Evolutionary conservation across 2,113 vertebrate species (phyloP).

Genomic region (Tinamus guttatus): DNA sequence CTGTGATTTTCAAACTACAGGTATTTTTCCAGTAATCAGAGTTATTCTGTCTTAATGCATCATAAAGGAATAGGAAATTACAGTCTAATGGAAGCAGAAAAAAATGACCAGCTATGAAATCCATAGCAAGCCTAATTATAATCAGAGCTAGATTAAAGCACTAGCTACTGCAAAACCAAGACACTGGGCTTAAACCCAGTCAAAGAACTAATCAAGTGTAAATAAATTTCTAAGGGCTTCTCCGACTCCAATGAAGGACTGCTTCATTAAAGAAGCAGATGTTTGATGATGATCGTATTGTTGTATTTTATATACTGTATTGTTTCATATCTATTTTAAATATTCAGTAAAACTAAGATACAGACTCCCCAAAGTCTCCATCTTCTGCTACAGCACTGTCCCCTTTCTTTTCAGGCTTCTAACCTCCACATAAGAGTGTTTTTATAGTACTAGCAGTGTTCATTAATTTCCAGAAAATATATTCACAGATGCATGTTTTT

Average conservation of each 20-base stretch:
- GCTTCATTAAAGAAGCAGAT: not conserved
- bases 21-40: conserved; percentile 38
- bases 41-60: not conserved
- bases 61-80: not conserved
- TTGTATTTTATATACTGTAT: not conserved
- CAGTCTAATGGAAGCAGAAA: not conserved
- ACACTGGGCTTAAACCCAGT: not conserved
- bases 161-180: not conserved
- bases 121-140: not conserved
- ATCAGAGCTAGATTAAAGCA: not conserved
- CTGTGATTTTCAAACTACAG: conserved; percentile 15
- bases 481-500: not conserved
- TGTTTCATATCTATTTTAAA: not conserved
- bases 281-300: not conserved
- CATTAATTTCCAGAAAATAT: not conserved
- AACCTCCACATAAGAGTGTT: not conserved
- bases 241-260: not conserved
- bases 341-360: not conserved
- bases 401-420: not conserved
- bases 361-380: not conserved
- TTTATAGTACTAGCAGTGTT: not conserved
- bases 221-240: not conserved
- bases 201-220: not conserved
- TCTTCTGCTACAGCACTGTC: not conserved
- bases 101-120: not conserved